phyloP scores from a whole-genome alignment of 2,797 vertebrate species.

The Synaphobranchus kaupii region DNA sequence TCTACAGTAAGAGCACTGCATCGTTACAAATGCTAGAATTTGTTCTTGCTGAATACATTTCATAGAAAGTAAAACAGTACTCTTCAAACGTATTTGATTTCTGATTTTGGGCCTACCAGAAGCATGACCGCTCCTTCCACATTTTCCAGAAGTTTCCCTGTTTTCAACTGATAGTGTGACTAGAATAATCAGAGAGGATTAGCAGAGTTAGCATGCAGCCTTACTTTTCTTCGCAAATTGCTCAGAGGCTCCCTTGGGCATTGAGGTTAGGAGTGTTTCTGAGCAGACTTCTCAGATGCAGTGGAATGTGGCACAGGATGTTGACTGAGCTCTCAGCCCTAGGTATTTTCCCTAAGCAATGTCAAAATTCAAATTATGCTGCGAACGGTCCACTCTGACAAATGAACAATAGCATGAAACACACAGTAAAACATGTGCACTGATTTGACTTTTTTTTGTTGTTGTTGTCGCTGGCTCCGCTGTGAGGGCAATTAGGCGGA shows the following conservation, averaged over 20 bases:
- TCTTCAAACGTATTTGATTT: not conserved
- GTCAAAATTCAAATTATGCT: slow-evolving; percentile 30
- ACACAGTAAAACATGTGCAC: not conserved
- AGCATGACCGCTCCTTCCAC: slow-evolving; percentile 13
- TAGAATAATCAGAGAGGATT: slow-evolving; percentile 58
- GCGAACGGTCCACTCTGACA: slow-evolving; percentile 1
- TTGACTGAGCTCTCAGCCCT: slow-evolving; percentile 49
- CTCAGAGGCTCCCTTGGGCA: slow-evolving; percentile 58
- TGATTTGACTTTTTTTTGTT: not conserved
- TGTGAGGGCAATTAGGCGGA: not conserved
- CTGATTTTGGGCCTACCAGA: not conserved
- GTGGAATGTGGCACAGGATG: slow-evolving; percentile 55
- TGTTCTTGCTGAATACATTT: not conserved
- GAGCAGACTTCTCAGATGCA: slow-evolving; percentile 56
- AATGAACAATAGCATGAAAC: slow-evolving; percentile 18
- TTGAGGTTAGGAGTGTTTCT: slow-evolving; percentile 59
- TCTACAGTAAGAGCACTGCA: not conserved
- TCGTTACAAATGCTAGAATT: not conserved
- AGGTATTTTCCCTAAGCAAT: slow-evolving; percentile 61
- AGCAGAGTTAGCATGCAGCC: slow-evolving; percentile 51
- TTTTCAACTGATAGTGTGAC: slow-evolving; percentile 55
- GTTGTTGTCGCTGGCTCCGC: not conserved
- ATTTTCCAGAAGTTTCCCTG: slow-evolving; percentile 37
- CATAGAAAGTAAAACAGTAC: not conserved
- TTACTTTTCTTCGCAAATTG: slow-evolving; percentile 64